phyloP scores from a whole-genome alignment of 2,797 vertebrate species.

The Octomys mimax region DNA sequence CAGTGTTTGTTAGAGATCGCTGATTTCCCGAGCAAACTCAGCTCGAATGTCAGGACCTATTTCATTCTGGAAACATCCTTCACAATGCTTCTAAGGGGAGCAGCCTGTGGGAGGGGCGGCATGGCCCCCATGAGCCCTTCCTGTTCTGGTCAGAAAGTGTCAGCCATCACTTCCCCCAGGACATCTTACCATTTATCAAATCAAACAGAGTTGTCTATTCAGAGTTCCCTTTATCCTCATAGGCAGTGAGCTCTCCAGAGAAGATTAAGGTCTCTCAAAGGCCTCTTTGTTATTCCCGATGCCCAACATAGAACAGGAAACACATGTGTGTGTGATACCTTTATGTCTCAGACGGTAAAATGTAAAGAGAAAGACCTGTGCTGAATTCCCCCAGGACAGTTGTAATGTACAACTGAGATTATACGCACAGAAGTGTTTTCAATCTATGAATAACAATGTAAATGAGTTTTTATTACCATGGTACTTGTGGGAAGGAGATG shows the following conservation, averaged over 20 bases:
- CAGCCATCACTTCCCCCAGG: not conserved
- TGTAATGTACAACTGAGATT: slow-evolving; percentile 26
- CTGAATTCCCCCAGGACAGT: not conserved
- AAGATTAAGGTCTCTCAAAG: not conserved
- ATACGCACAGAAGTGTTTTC: not conserved
- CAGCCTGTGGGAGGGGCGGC: not conserved
- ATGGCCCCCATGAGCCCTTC: not conserved
- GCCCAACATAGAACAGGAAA: not conserved
- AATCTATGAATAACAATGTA: slow-evolving; percentile 38
- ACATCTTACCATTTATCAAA: not conserved
- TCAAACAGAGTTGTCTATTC: slow-evolving; percentile 23
- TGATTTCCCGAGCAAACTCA: slow-evolving; percentile 24
- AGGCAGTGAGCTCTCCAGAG: not conserved
- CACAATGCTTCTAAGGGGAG: not conserved
- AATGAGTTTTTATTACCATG: not conserved
- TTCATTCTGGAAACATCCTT: not conserved
- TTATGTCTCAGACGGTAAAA: not conserved
- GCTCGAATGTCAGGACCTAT: slow-evolving; percentile 15
- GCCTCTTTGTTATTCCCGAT: not conserved
- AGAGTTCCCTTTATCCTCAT: not conserved
- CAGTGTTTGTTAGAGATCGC: not conserved
- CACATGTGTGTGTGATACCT: not conserved
- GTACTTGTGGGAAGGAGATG: slow-evolving; percentile 23
- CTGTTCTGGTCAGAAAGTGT: not conserved
- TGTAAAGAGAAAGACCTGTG: not conserved